phyloP scores from a whole-genome alignment of 2,113 vertebrate genomes.

The Rafetus swinhoei region DNA sequence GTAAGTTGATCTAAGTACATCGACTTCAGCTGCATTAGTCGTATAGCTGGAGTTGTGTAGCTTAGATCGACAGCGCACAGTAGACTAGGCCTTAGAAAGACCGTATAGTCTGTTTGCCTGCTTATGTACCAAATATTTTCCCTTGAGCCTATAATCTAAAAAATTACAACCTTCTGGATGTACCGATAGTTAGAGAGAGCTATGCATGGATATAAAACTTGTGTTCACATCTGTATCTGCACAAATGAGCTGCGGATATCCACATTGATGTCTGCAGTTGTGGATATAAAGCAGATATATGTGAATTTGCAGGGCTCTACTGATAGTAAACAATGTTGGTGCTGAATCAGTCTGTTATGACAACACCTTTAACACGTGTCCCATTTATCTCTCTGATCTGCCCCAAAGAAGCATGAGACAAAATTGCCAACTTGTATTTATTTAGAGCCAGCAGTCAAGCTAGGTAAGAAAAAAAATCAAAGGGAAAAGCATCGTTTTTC shows the following conservation, averaged over 20 bases:
- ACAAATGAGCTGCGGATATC: too few relatives aligned
- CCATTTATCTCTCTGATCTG: fast-evolving
- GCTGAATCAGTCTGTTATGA: constrained; percentile 19
- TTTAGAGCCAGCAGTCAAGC: background rate
- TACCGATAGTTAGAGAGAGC: background rate
- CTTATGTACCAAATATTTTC: background rate
- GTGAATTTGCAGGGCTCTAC: background rate
- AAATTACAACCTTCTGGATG: background rate
- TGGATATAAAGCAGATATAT: too few relatives aligned
- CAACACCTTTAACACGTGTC: background rate
- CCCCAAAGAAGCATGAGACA: constrained; percentile 1
- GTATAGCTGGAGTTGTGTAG: too few relatives aligned
- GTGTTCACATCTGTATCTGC: too few relatives aligned
- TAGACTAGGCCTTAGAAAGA: background rate
- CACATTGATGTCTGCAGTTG: too few relatives aligned
- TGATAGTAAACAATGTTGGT: background rate
- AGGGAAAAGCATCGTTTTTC: background rate
- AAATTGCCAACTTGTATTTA: constrained; percentile 46
- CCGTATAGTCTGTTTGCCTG: background rate
- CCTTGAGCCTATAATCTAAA: background rate
- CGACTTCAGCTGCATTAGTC: too few relatives aligned
- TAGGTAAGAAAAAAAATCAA: background rate
- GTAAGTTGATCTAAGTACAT: too few relatives aligned
- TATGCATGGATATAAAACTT: too few relatives aligned
- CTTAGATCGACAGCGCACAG: too few relatives aligned